Evolutionary conservation across 2,797 vertebrate genomes (phyloP).

Genomic region (Eurystomus glaucurus): DNA sequence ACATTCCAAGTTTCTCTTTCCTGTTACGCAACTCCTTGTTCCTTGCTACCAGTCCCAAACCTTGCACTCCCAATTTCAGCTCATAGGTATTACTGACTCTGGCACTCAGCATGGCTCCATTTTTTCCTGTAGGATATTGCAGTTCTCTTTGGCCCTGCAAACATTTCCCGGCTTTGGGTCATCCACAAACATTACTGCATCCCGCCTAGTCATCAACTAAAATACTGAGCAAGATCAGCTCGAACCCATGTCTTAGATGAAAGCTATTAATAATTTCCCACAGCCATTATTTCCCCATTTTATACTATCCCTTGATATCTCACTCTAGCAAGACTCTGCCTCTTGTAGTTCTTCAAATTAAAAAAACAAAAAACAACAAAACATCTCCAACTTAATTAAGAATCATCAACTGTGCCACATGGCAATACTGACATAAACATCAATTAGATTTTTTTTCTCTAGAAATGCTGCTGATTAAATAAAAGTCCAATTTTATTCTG

Average conservation of each 20-base stretch:
- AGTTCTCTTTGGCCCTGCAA: not conserved
- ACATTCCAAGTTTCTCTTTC: not conserved
- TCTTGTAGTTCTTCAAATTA: not conserved
- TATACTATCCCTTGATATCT: not conserved
- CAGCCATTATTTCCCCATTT: not conserved
- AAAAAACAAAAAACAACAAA: not conserved
- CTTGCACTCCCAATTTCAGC: not conserved
- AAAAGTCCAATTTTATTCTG: not conserved
- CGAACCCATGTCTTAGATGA: not conserved
- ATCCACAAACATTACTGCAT: not conserved
- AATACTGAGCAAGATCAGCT: not conserved
- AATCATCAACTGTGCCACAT: not conserved
- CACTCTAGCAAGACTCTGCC: not conserved
- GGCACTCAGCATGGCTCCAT: rapidly evolving
- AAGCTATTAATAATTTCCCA: not conserved
- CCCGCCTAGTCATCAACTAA: not conserved
- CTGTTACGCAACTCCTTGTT: not conserved
- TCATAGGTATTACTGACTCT: rapidly evolving
- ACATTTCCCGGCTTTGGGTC: not conserved
- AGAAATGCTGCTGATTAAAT: not conserved
- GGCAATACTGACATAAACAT: not conserved
- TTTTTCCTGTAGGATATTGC: not conserved
- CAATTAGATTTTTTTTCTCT: rapidly evolving
- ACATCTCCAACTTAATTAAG: not conserved
- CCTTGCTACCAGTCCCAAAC: not conserved